Evolutionary conservation across 2,797 vertebrate species (phyloP), one percentile per base, ranked within the genome.

Genomic region (Steatocranus sp.): DNA sequence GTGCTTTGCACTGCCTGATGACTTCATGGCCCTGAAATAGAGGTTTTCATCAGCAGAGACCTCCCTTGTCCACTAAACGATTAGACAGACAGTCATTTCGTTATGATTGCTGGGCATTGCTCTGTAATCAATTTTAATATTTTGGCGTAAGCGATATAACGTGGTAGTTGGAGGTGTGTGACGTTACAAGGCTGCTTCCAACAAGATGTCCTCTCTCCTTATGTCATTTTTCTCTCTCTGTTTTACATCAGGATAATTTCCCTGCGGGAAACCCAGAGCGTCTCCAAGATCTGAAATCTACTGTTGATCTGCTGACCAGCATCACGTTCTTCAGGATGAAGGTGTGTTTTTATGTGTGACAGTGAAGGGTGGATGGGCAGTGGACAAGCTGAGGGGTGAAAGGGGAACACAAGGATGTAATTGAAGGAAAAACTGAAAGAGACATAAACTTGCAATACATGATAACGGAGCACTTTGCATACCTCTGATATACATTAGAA

Each of bases 261-360:
- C 98, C 98, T 51, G 98, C 98, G 78, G 96, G 97, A 88, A 99
- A 97, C 91, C 94, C 96, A 5, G 98, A 99, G 91, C 97, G 98
- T 79, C 97, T 99, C 5, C 98, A 98, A 66, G 98, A 99, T 86
- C 94, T 99, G 68, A 99, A 98, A 91, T 99, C 98, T 41, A 99
- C 98, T 1, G 98, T 99, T 54, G 98, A 99, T 87, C 94, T 99
- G 75, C 95, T 99, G 86, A 99, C 98, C 73, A 99, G 98, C 94
- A 99, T 99, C 91, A 97, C 98, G 1, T 99, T 99, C 95, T 99
- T 99, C 92, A 97, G 98, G 83, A 98, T 99, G 98, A 99, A 99
- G 98, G 98, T 86, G 50, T 36, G 43, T 77, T 36, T 43, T 70
- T 82, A 27, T 68, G 18, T 53, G 43, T 20, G 11, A 10, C 11